Conservation (phyloP, 53 echinoderm and acorn worm genomes). For the Patiria pectinifera region DNA sequence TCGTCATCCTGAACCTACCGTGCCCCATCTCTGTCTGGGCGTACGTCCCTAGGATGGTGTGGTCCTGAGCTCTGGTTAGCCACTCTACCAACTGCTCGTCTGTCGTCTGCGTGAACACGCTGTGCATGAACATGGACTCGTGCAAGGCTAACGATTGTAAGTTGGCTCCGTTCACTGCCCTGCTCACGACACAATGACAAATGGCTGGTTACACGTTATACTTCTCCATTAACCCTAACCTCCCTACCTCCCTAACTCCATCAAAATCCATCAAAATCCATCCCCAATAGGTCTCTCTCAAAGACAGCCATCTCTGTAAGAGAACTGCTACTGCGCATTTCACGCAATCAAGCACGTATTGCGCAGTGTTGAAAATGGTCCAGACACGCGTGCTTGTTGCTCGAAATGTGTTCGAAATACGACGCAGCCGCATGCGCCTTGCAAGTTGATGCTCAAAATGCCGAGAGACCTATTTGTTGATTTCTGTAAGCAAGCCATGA, state of each 20-base stretch:
- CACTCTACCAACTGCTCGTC: constrained; percentile 82
- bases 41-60: constrained; percentile 89
- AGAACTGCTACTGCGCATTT: too few species aligned
- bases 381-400: too few species aligned
- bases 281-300: background rate
- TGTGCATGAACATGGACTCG: constrained; percentile 86
- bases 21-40: constrained; percentile 98
- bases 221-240: background rate
- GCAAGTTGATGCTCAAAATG: too few species aligned
- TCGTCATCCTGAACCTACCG: constrained; percentile 62
- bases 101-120: constrained; percentile 82
- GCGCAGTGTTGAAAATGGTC: too few species aligned
- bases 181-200: constrained; percentile 58
- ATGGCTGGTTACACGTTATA: background rate
- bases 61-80: constrained; percentile 71
- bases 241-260: background rate
- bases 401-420: too few species aligned
- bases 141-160: constrained; percentile 71
- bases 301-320: too few species aligned
- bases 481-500: too few species aligned
- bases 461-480: too few species aligned
- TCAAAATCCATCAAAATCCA: background rate
- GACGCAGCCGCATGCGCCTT: too few species aligned
- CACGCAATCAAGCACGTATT: too few species aligned
- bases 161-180: constrained; percentile 71